These are phyloP conservation scores for Chymomyza fuscimana DNA, from an alignment of 2,888 invertebrate genomes.

Conservation along the genomic window DNA sequence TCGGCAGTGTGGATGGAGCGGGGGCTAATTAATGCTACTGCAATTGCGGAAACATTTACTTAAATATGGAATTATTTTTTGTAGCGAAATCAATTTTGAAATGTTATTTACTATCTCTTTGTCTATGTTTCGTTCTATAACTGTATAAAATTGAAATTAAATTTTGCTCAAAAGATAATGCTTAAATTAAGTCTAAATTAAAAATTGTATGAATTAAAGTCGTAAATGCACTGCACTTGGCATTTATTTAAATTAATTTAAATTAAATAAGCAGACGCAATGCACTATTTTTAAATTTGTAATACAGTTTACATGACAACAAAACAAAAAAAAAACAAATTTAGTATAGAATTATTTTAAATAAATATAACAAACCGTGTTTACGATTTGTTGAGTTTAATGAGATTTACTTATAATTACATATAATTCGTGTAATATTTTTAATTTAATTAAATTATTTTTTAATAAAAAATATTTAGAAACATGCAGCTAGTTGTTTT, in stretches of 20 bases:
- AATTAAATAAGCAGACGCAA: slow-evolving; percentile 33
- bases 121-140: slow-evolving; percentile 13
- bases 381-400: slow-evolving; percentile 41
- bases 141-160: slow-evolving; percentile 53
- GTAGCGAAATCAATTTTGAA: slow-evolving; percentile 70
- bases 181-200: slow-evolving; percentile 54
- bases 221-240: slow-evolving; percentile 8
- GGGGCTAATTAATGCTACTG: slow-evolving; percentile 30
- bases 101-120: slow-evolving; percentile 58
- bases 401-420: slow-evolving; percentile 20
- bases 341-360: slow-evolving; percentile 39
- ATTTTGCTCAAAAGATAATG: slow-evolving; percentile 71
- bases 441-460: slow-evolving; percentile 49
- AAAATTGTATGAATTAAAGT: slow-evolving; percentile 37
- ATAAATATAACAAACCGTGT: slow-evolving; percentile 32
- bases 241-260: slow-evolving; percentile 31
- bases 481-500: neutral
- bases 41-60: slow-evolving; percentile 46
- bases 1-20: slow-evolving; percentile 36
- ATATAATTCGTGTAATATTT: slow-evolving; percentile 46
- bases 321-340: slow-evolving; percentile 22
- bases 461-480: slow-evolving; percentile 29
- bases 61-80: slow-evolving; percentile 66
- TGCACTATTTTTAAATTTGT: slow-evolving; percentile 44
- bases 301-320: slow-evolving; percentile 35